Percentiles rank a stretch among this genome's conserved stretches.
phyloP scores from a whole-genome alignment of 2,797 vertebrate genomes.

The Syncerus caffer region DNA sequence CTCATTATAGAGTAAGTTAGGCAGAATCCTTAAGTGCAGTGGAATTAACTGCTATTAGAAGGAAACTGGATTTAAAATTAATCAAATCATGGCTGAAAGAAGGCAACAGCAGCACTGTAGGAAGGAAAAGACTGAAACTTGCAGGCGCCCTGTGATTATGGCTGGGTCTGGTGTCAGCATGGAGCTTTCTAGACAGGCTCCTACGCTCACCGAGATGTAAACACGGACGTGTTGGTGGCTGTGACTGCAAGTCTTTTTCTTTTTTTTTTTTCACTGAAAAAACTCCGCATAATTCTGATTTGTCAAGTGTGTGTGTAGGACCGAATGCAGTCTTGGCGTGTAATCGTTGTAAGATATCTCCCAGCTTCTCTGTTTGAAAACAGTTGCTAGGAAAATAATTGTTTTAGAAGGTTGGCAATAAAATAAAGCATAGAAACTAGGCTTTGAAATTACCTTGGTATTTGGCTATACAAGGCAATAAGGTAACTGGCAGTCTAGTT shows the following conservation, averaged over 20 bases:
- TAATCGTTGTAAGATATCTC: conserved; percentile 44
- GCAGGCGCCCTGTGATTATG: not conserved
- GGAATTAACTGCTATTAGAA: conserved; percentile 19
- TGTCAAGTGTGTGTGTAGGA: not conserved
- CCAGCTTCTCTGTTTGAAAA: conserved; percentile 42
- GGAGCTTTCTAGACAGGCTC: conserved; percentile 45
- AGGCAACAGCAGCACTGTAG: not conserved
- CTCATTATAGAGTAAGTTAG: not conserved
- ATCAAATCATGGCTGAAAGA: not conserved
- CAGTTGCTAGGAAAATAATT: conserved; percentile 36
- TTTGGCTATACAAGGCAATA: not conserved
- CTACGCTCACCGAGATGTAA: not conserved
- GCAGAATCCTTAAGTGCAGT: conserved; percentile 6
- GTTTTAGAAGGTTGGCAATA: conserved; percentile 17
- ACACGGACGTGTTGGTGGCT: conserved; percentile 13
- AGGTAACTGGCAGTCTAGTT: not conserved
- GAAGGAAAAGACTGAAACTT: conserved; percentile 10
- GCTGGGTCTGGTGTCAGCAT: not conserved
- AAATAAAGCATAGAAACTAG: conserved; percentile 34
- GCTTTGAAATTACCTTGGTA: conserved; percentile 35
- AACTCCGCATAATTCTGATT: conserved; percentile 6
- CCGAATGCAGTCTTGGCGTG: not conserved
- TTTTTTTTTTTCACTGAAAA: not conserved
- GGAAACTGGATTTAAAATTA: conserved; percentile 19
- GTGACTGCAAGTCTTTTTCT: conserved; percentile 7